Base-by-base conservation (phyloP, 1,140 invertebrate species). In the Drosophila sp. region DNA sequence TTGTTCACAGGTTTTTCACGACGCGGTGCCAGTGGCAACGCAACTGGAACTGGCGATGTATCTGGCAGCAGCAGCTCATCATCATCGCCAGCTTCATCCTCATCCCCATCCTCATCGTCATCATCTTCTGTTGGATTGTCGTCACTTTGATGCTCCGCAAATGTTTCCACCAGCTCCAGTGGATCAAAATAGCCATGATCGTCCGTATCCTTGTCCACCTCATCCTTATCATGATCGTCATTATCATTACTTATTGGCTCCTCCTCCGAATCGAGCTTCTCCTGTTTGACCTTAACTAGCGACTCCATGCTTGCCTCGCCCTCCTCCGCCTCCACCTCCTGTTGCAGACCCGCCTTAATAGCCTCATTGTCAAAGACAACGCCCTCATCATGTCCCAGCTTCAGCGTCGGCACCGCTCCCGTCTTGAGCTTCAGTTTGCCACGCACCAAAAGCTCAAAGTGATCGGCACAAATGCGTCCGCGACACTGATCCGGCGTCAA, bases 361-460 rank as follows among this genome's bases (percentile, higher is more conserved):
- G 62, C 83, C 41, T 89, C 83, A 45, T 89, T 89, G 32, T 89
- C 77, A 41, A 76, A 91, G n/a, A 76, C 46, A 2, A 84, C 32
- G 5, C 45, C 70, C 21, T 90, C 86, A 6, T 91, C 58, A 21
- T 91, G 90, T 2, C 90, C 90, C 29, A 91, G 56, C 16, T 91
- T 90, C 0, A 91, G 16, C 1, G 90, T 91, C 1, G 90, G 90
- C 45, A 91, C 90, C 0, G 90, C 90, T 2, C 87, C 82, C 1
- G 79, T 83, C 50, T 78, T 87, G 0, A 91, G 48, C 59, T 91
- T 91, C 5, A 90, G 57, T 21, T 91, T 91, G 4, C 89, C 89
- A 0, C 90, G 70, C 11, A 87, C 89, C 41, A 79, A 56, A 0
- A 80, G 73, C 41, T 91, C 90, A 43, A 91, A 91, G 45, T 91